Conservation (phyloP, 2,113 vertebrate species). For the Gila orcuttii region DNA sequence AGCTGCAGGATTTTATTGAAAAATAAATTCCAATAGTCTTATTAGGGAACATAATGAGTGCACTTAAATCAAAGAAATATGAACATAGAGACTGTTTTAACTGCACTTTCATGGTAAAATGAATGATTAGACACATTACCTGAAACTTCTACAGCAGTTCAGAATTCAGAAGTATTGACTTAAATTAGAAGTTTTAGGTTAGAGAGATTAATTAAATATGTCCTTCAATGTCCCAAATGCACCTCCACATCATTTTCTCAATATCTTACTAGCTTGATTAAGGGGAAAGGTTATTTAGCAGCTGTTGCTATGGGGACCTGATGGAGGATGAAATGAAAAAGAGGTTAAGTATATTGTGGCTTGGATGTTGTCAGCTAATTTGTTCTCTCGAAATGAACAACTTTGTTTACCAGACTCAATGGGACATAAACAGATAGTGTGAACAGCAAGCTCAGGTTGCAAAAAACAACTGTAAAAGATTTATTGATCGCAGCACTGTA, state of each 20-base stretch:
- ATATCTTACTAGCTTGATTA: conserved; percentile 49
- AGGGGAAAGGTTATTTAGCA: conserved; percentile 58
- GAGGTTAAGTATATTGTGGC: conserved; percentile 47
- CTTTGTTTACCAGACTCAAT: conserved; percentile 41
- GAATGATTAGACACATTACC: background rate
- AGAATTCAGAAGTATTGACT: background rate
- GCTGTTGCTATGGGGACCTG: conserved; percentile 57
- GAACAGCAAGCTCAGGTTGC: background rate
- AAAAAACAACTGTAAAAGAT: background rate
- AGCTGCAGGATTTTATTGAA: background rate
- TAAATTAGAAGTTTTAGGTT: background rate
- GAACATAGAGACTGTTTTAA: background rate
- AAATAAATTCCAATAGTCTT: background rate
- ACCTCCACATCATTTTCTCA: conserved; percentile 29
- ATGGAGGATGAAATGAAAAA: conserved; percentile 40
- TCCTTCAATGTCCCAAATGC: conserved; percentile 23
- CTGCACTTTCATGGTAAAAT: background rate
- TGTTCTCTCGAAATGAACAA: conserved; percentile 34
- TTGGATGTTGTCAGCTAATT: conserved; percentile 50
- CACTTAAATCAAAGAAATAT: background rate
- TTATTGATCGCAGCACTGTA: background rate
- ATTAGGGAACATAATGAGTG: background rate
- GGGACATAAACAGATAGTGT: background rate
- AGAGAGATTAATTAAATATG: background rate
- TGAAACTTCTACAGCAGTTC: background rate